Percentiles rank a stretch among this genome's conserved stretches.
phyloP scores from a whole-genome alignment of 1,140 invertebrate species.

The Pseudobourletiella spinata region DNA sequence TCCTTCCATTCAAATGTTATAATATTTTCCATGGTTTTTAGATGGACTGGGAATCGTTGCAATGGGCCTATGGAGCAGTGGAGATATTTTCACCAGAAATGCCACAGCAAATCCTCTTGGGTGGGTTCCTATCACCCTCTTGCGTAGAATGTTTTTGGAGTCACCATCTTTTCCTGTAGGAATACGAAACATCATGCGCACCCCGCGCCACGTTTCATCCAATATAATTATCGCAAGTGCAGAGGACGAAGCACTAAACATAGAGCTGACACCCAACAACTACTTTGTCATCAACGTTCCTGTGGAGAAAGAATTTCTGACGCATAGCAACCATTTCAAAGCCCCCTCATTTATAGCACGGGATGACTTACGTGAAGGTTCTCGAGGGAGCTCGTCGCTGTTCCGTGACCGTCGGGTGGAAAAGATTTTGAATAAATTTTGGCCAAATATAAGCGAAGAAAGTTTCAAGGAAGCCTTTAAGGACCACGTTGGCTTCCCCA shows the following conservation, averaged over 20 bases:
- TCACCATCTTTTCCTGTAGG: constrained; percentile 15
- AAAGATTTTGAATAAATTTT: not conserved
- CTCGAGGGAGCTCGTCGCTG: constrained; percentile 10
- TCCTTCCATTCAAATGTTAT: not conserved
- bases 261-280: constrained; percentile 14
- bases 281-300: constrained; percentile 11
- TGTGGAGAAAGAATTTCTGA: constrained; percentile 10
- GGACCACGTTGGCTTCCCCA: constrained; percentile 21
- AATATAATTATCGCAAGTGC: constrained; percentile 15
- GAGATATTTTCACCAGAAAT: constrained; percentile 1
- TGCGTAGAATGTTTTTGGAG: constrained; percentile 23
- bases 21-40: not conserved
- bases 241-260: constrained; percentile 24
- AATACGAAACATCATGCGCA: constrained; percentile 5
- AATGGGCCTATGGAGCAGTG: constrained; percentile 18
- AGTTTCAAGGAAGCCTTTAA: constrained; percentile 14
- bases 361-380: constrained; percentile 10
- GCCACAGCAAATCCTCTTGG: not conserved
- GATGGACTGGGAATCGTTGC: constrained; percentile 18
- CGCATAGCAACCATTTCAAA: constrained; percentile 26
- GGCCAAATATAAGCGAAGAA: not conserved
- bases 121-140: constrained; percentile 15
- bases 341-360: not conserved
- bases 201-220: constrained; percentile 14
- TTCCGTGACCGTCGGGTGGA: constrained; percentile 19